phyloP scores from a whole-genome alignment of 2,888 invertebrate species.

The Pristionchus maxplancki region DNA sequence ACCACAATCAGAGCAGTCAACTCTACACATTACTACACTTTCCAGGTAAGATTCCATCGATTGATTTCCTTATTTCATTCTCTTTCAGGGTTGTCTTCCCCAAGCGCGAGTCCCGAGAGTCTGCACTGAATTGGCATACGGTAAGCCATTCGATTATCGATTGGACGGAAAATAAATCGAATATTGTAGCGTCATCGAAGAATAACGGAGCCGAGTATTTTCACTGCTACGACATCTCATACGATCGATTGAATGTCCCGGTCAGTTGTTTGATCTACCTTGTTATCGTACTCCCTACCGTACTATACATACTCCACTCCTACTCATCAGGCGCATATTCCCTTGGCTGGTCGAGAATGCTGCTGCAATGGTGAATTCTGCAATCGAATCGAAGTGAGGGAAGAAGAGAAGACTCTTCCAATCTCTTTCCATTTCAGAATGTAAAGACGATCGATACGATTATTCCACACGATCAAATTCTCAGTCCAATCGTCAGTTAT shows the following conservation, averaged over 20 bases:
- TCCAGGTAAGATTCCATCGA: background rate
- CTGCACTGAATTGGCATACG: constrained; percentile 31
- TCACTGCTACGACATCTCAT: background rate
- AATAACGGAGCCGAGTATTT: constrained; percentile 17
- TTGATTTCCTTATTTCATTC: no score
- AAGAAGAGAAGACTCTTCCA: no score
- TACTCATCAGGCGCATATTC: background rate
- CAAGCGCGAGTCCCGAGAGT: background rate
- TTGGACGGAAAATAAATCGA: background rate
- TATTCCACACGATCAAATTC: constrained; percentile 19
- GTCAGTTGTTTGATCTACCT: background rate
- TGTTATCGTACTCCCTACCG: no score
- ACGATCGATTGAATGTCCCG: constrained; percentile 17
- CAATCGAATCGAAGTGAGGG: constrained; percentile 20
- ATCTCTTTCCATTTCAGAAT: constrained; percentile 3
- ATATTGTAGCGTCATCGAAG: background rate
- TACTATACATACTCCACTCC: no score
- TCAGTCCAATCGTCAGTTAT: constrained; percentile 1
- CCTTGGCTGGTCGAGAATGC: constrained; percentile 10
- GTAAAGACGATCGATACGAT: background rate
- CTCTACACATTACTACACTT: background rate
- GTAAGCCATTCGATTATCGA: constrained; percentile 9
- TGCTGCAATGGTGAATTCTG: constrained; percentile 27
- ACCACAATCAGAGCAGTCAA: constrained; percentile 13
- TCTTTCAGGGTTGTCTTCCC: constrained; percentile 5